Evolutionary conservation across 2,888 invertebrate genomes (phyloP), one percentile per base, ranked within the genome.

Genomic region (Tachina grossa): DNA sequence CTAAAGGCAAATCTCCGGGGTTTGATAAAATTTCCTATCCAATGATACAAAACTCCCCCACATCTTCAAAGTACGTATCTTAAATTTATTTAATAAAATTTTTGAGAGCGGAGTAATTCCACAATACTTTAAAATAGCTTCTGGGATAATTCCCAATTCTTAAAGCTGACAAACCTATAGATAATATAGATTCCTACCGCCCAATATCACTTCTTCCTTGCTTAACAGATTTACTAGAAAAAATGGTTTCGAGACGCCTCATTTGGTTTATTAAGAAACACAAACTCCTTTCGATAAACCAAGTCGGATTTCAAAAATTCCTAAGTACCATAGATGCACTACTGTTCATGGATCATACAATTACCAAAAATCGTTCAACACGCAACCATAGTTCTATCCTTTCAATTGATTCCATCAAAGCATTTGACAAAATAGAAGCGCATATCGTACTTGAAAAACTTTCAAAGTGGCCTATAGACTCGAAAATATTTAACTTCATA

Each of bases 381-480:
- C n/a, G n/a, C n/a, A n/a, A n/a, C n/a, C n/a, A n/a, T n/a, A n/a
- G n/a, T n/a, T n/a, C n/a, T n/a, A n/a, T n/a, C n/a, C n/a, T 72
- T 13, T 83, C 83, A 22, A 49, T 83, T 16, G 72, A 83, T 16
- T 77, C 72, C 19, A 49, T 49, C 1, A 83, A 77, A 72, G 77
- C 77, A 1, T 77, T 77, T 66, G 83, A 77, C 19, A 71, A 39
- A 51, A 72, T 83, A 4, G 83, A 66, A 9, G 41, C 65, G 5
- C 77, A 83, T 39, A 41, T 57, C 13, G 51, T 61, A 9, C 43
- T 31, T 47, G 31, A 65, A 2, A 65, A 75, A 61, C 22, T 78
- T 8, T 9, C 14, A 11, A 49, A 78, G n/a, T 78, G 68, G 77
- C 14, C 39, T 45, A n/a, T 49, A 31, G 59, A 59, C 13, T 49